Evolutionary conservation across 2,797 vertebrate species (phyloP).

Genomic region (Oceanodroma leucorhoa): DNA sequence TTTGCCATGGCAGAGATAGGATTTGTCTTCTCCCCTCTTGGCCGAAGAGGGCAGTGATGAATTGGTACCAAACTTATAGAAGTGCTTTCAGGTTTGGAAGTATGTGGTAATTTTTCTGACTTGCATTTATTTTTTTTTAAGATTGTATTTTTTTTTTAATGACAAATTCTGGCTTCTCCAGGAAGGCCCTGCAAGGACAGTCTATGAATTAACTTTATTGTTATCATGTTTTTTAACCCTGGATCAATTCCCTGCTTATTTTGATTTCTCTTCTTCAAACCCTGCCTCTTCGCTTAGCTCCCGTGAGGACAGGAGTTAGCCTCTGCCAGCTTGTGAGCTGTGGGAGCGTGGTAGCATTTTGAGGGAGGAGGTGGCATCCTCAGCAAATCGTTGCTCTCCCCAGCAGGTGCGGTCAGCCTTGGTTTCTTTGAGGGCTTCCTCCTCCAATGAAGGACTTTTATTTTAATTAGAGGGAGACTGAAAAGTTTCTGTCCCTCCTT

Average conservation of each 20-base stretch:
- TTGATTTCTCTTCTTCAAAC: background rate
- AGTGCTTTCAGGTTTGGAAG: constrained; percentile 19
- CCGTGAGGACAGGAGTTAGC: background rate
- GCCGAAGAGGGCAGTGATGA: background rate
- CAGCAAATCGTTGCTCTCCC: background rate
- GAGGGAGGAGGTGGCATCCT: background rate
- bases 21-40: background rate
- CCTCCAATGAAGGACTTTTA: constrained; percentile 11
- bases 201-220: background rate
- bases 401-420: background rate
- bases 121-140: background rate
- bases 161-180: background rate
- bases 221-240: background rate
- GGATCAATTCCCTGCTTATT: background rate
- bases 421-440: constrained; percentile 7
- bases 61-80: background rate
- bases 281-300: background rate
- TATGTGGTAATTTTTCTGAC: background rate
- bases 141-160: background rate
- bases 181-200: background rate
- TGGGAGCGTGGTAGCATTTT: background rate
- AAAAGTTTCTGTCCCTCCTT: background rate
- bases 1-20: background rate
- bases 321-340: background rate
- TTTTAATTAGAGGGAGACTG: background rate